Base-by-base conservation (phyloP, 2,797 vertebrate genomes). In the Netta rufina region DNA sequence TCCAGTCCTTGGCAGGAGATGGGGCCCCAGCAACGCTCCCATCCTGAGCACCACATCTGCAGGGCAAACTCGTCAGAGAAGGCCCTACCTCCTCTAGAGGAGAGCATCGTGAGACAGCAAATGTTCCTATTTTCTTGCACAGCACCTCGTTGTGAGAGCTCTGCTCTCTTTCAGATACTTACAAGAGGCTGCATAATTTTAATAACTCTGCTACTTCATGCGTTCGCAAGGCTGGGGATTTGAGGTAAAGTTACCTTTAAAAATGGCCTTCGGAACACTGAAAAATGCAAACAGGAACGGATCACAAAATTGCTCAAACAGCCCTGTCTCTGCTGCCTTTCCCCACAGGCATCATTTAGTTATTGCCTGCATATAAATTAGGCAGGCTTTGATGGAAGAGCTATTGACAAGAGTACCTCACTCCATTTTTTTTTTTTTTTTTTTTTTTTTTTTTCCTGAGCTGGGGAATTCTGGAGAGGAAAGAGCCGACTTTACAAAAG, bases 341-440 rank as follows among this genome's bases (percentile, higher is more conserved):
- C 90, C 95, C 90, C 86, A 93, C 27, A 83, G 91, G 95, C 95
- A 89, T 85, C 21, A 62, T 94, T 93, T 89, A 89, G 89, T 95
- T 92, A 93, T 92, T 85, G 62, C 89, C 75, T 90, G 93, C 96
- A 95, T 92, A 75, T 92, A 83, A 97, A 96, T 91, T 49, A 95
- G 72, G 72, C 54, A 85, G 66, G 27, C 33, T 95, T 93, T 94
- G 94, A 95, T 9, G 5, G 76, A 78, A 92, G 78, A 96, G 54
- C 72, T 93, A 92, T 93, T 16, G 72, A 95, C 92, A 95, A 93
- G 45, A 47, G 65, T 93, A 89, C 41, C 36, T 90, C 51, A 38
- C 38, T 96, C 49, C 64, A 56, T 91, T 89, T 95, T 77, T 41
- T 45, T 41, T 41, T 41, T 36, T 41, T 91, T 89, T 95, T 77